A percentile compares a stretch with the other conserved stretches of the same genome.
These are phyloP conservation scores for Latheticus oryzae DNA, from an alignment of 2,888 invertebrate genomes.

Conservation along the genomic window DNA sequence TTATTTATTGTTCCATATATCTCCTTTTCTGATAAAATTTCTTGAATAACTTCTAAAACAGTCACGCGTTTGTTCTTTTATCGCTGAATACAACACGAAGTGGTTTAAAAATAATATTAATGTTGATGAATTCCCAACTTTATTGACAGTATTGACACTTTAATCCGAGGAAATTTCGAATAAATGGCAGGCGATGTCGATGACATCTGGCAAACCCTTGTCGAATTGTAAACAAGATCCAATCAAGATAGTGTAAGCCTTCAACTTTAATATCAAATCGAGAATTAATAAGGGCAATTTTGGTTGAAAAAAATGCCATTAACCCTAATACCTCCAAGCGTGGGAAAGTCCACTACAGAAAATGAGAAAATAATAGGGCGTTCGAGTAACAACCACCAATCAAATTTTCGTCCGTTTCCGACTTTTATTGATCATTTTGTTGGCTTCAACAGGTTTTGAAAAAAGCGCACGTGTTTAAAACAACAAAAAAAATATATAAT, in stretches of 20 bases:
- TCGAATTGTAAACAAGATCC: no score
- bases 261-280: no score
- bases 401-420: slow-evolving; percentile 13
- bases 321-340: slow-evolving; percentile 2
- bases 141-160: no score
- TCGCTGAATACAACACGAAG: no score
- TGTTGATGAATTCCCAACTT: no score
- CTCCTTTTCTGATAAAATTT: slow-evolving; percentile 4
- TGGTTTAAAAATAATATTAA: no score
- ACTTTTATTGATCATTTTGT: slow-evolving; percentile 10
- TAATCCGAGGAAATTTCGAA: no score
- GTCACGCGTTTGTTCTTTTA: slow-evolving; percentile 4
- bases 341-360: slow-evolving; percentile 4
- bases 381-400: slow-evolving; percentile 8
- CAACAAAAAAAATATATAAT: no score
- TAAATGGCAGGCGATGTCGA: no score
- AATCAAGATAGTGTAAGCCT: no score
- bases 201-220: no score
- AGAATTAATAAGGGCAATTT: slow-evolving; percentile 3
- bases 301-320: background rate
- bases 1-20: slow-evolving; percentile 25
- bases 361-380: slow-evolving; percentile 15
- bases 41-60: slow-evolving; percentile 15
- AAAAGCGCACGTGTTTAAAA: no score
- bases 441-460: slow-evolving; percentile 6